phyloP scores from a whole-genome alignment of 2,888 invertebrate species.

The Phymatocera aterrima region DNA sequence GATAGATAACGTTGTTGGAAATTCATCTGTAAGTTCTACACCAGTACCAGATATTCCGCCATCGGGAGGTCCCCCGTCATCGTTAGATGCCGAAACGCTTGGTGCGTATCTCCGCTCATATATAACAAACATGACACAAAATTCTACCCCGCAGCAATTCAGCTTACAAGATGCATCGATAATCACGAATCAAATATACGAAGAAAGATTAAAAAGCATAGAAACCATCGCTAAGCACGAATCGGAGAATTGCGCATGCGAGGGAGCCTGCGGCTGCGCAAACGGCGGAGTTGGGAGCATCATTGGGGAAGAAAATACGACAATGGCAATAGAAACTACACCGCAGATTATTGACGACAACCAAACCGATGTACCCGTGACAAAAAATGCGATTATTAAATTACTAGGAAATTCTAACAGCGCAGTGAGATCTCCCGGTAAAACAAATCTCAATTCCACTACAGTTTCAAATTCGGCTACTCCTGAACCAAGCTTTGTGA shows the following conservation, averaged over 20 bases:
- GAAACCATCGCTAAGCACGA: conserved; percentile 44
- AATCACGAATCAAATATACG: conserved; percentile 59
- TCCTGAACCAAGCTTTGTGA: conserved; percentile 54
- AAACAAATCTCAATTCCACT: conserved; percentile 50
- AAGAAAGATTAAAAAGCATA: conserved; percentile 52
- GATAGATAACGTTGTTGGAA: conserved; percentile 54
- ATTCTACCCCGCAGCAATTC: conserved; percentile 63
- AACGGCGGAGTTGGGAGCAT: conserved; percentile 35
- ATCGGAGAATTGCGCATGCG: conserved; percentile 60
- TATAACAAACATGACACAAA: conserved; percentile 54
- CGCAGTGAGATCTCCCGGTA: conserved; percentile 46
- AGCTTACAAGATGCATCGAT: conserved; percentile 63
- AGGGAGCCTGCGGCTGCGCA: conserved; percentile 69
- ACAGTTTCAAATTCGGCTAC: conserved; percentile 54
- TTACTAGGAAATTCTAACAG: conserved; percentile 55
- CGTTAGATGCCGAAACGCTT: conserved; percentile 61
- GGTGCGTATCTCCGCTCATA: conserved; percentile 66
- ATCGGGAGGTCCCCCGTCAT: conserved; percentile 50
- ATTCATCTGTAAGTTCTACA: conserved; percentile 55
- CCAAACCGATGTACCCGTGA: conserved; percentile 21
- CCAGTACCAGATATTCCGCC: conserved; percentile 49
- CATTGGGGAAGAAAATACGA: conserved; percentile 2
- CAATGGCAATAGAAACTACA: background rate
- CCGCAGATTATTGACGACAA: conserved; percentile 35
- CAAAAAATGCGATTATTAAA: conserved; percentile 57